Conservation (phyloP, 2,888 invertebrate species). For the Ochropacha duplaris region DNA sequence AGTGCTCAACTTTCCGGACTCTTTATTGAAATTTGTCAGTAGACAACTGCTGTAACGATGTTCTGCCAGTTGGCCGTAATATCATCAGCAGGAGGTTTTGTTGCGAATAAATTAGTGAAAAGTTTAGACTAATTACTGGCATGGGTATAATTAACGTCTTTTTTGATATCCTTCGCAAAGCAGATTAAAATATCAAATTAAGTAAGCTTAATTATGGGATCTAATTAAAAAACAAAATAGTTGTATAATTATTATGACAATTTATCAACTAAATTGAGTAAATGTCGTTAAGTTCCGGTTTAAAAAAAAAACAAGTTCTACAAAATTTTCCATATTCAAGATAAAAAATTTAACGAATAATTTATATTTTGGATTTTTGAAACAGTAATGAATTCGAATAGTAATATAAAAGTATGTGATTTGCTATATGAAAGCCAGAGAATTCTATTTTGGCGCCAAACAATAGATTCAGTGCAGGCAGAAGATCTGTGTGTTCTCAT, state of each 20-base stretch:
- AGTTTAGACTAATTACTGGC: slow-evolving; percentile 1
- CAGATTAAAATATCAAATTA: background rate
- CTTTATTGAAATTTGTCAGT: slow-evolving; percentile 23
- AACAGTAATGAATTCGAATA: no score
- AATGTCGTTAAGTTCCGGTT: no score
- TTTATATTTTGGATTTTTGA: no score
- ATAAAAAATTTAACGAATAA: no score
- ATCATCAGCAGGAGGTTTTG: slow-evolving; percentile 23
- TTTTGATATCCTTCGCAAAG: background rate
- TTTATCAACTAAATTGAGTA: background rate
- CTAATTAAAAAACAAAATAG: background rate
- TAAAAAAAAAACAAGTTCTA: no score
- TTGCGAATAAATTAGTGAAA: slow-evolving; percentile 29
- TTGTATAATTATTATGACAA: background rate
- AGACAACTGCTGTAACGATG: slow-evolving; percentile 7
- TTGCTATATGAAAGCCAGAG: no score
- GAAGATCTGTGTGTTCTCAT: background rate
- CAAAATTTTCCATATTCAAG: no score
- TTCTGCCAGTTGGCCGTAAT: slow-evolving; percentile 18
- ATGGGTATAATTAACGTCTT: background rate
- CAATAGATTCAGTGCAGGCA: no score
- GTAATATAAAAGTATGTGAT: no score
- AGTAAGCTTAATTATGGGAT: background rate
- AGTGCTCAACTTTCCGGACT: slow-evolving; percentile 23
- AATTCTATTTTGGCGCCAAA: no score